These are phyloP conservation scores for Ormyrus thymus DNA, from an alignment of 2,888 invertebrate genomes.

Conservation along the genomic window DNA sequence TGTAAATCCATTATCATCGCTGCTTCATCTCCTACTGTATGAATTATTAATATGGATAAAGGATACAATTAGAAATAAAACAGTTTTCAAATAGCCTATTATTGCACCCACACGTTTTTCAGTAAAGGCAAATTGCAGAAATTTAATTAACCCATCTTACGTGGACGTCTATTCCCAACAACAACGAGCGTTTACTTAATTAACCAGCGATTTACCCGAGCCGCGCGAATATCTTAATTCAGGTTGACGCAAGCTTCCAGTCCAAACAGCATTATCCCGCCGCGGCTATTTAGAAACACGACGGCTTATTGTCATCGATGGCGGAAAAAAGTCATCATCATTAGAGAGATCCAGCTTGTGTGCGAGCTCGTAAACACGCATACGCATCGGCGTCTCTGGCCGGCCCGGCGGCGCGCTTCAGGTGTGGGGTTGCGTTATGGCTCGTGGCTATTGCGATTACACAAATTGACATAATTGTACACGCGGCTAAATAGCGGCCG, in stretches of 20 bases:
- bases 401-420: neutral
- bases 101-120: no score
- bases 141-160: no score
- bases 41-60: no score
- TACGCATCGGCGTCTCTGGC: no score
- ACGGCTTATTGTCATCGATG: neutral
- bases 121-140: no score
- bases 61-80: no score
- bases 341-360: no score
- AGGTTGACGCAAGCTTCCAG: neutral
- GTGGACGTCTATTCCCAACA: neutral
- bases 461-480: constrained; percentile 46
- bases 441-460: constrained; percentile 16
- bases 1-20: no score
- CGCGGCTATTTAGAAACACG: constrained; percentile 8
- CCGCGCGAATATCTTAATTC: neutral
- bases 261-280: constrained; percentile 8
- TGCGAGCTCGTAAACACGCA: no score
- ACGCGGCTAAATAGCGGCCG: constrained; percentile 14
- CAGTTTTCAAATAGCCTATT: no score
- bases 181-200: neutral
- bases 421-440: neutral
- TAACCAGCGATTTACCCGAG: neutral
- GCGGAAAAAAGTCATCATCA: no score
- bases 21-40: no score